phyloP scores from a whole-genome alignment of 2,113 vertebrate genomes.

The Panthera tigris region DNA sequence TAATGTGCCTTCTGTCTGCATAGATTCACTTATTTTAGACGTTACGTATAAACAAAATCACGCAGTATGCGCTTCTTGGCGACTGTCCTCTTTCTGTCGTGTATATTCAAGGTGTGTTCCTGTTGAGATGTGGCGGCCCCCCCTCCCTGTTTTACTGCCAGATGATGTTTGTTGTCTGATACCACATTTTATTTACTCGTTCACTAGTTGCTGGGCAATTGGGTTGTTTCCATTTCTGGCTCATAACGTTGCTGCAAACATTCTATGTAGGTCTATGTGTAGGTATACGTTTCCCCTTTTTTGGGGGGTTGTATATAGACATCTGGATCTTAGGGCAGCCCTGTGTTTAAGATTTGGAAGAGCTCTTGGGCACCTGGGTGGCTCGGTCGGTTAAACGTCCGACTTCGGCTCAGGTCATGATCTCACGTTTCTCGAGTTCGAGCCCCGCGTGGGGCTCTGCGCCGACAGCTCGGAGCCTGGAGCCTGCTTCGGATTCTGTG shows the following conservation, averaged over 20 bases:
- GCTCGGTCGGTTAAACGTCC: too few relatives aligned
- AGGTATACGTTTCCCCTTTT: background rate
- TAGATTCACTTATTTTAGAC: background rate
- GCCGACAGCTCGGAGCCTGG: too few relatives aligned
- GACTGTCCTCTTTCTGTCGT: background rate
- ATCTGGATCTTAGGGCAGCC: background rate
- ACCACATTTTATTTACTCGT: background rate
- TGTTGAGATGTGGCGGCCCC: background rate
- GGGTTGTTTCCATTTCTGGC: background rate
- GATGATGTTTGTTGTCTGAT: background rate
- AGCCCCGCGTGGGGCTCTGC: too few relatives aligned
- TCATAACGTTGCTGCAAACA: background rate
- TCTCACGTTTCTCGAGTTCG: too few relatives aligned
- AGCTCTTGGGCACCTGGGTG: background rate
- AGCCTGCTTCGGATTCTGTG: too few relatives aligned
- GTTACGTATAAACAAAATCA: background rate
- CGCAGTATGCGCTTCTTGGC: rapidly evolving
- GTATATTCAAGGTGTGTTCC: background rate
- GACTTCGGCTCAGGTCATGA: too few relatives aligned
- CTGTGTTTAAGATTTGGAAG: background rate
- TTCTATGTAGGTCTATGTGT: too few relatives aligned
- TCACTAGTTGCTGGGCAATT: background rate
- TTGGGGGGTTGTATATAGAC: too few relatives aligned
- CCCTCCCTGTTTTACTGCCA: background rate
- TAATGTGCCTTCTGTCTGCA: background rate